Base-by-base conservation (phyloP, 2,113 vertebrate genomes). In the Daboia siamensis region DNA sequence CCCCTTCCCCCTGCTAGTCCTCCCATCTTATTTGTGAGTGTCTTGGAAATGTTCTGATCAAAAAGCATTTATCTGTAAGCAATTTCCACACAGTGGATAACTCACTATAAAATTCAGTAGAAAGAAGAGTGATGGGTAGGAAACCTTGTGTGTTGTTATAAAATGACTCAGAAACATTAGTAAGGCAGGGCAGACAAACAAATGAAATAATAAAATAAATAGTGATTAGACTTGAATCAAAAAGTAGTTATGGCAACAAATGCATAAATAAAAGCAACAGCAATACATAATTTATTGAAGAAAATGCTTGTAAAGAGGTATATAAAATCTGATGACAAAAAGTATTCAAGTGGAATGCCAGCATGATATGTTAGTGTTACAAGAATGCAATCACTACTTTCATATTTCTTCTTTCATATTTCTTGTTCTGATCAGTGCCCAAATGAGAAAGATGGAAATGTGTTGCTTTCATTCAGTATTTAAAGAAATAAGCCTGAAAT, bases 321-420 rank as follows among this genome's bases (percentile, higher is more conserved):
- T 93, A n/a, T 46, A 56, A 44, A 9, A 5, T 89, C 44, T 26
- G 86, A 61, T 69, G 87, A 57, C 54, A 90, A 91, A 96, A 94
- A 64, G 11, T 48, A 44, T 80, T 80, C 74, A 44, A 80, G 7
- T 80, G 74, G 74, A 80, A 80, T 95, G 86, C 96, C 15, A 1
- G 94, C 94, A 96, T 93, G 74, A 90, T 95, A 95, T 94, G 96
- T 33, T 95, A 92, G 93, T 93, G 61, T 93, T 91, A 55, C 88
- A 91, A 46, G 87, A 97, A 93, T 89, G 29, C 93, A 89, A 69
- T 74, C 85, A 54, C 86, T 91, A 86, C 91, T n/a, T n/a, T n/a
- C n/a, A n/a, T n/a, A n/a, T n/a, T n/a, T 91, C 90, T 90, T 88
- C 92, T 96, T 84, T 92, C 92, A 54, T 92, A 91, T 94, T 94